Percentiles rank a stretch among this genome's conserved stretches.
Evolutionary conservation across 2,888 invertebrate species (phyloP).

Genomic region (Liodrosophila aerea): DNA sequence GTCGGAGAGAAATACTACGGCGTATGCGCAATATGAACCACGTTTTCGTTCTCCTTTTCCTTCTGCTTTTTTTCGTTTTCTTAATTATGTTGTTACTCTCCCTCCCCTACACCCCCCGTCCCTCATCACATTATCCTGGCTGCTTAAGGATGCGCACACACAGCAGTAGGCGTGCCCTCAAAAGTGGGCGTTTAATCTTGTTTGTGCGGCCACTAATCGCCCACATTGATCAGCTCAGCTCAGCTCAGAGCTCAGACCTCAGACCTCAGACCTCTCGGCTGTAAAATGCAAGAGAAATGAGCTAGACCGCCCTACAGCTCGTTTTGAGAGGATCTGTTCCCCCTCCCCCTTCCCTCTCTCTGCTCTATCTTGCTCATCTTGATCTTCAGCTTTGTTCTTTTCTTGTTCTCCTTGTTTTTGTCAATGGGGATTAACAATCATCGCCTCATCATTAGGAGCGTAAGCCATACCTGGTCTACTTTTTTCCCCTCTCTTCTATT

Average conservation of each 20-base stretch:
- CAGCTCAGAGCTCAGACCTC: too few species aligned
- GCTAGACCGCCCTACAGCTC: too few species aligned
- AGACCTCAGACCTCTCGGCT: too few species aligned
- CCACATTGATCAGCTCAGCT: constrained; percentile 45
- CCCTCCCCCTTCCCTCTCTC: constrained; percentile 14
- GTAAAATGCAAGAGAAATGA: too few species aligned
- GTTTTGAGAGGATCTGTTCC: neutral
- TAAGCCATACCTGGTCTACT: neutral
- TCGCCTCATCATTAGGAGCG: constrained; percentile 31
- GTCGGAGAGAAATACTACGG: constrained; percentile 12
- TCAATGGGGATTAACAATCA: constrained; percentile 29
- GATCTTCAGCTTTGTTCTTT: neutral
- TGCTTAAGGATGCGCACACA: constrained; percentile 36
- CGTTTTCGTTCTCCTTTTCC: too few species aligned
- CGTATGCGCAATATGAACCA: constrained; percentile 55
- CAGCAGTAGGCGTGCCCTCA: constrained; percentile 21
- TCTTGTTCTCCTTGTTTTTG: constrained; percentile 3
- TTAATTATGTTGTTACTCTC: constrained; percentile 66
- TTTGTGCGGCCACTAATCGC: constrained; percentile 59
- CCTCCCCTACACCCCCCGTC: neutral
- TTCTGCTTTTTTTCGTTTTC: neutral
- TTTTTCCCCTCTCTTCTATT: neutral
- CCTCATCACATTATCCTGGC: too few species aligned
- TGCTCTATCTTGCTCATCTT: neutral
- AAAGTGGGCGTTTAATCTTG: constrained; percentile 61